Base-by-base conservation (phyloP, 1,140 invertebrate species). In the Ericerus pela region DNA sequence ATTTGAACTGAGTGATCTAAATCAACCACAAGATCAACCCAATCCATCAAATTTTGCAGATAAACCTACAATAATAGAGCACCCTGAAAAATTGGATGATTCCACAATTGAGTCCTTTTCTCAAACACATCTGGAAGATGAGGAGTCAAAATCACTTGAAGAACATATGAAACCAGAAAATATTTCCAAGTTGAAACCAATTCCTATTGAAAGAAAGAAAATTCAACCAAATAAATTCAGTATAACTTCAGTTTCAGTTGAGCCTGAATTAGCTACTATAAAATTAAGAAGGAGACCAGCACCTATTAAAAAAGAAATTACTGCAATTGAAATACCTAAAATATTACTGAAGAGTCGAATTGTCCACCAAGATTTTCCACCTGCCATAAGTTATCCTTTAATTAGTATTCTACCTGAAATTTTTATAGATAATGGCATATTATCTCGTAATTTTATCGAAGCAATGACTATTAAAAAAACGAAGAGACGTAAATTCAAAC, bases 391-490 rank as follows among this genome's bases (percentile, higher is more conserved):
- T n/a, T 33, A n/a, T 28, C 31, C 29, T 3, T 27, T 31, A n/a
- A 51, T 52, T 20, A 36, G 43, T 18, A 24, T 37, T 14, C 18
- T 59, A 20, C 38, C 41, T 16, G 38, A 43, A 56, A 26, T 59
- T 1, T 59, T 26, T 62, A 70, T 72, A 18, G 72, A 82, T 68
- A 70, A 72, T 64, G 81, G 81, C 30, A 74, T 79, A 57, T 60
- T 84, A 28, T 82, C 80, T 0, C 71, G 81, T 68, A 84, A 82
- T 68, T 69, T 79, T 0, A 73, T 79, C 67, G 81, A 84, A 71
- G 79, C 80, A 1, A 62, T 75, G 33, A 75, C 78, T 68, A 59
- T 80, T 16, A 57, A 74, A 3, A 81, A 78, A 67, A 78, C 72
- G 54, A 82, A 79, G 65, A 59, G 62, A 2, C 72, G 70, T 33